phyloP scores from a whole-genome alignment of 2,888 invertebrate species.

The Mythimna impura region DNA sequence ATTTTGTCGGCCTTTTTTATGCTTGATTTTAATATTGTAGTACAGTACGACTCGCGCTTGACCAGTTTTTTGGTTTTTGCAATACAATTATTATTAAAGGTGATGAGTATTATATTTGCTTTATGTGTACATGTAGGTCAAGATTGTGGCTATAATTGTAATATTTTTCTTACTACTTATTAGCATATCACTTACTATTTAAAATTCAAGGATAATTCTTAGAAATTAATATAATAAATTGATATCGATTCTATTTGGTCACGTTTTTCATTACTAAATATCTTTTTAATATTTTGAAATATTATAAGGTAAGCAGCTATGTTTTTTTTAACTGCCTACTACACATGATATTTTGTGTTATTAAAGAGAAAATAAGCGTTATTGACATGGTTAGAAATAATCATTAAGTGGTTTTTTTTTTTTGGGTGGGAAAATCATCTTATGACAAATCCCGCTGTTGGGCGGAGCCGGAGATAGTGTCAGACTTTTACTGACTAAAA shows the following conservation, averaged over 20 bases:
- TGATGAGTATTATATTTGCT: conserved; percentile 3
- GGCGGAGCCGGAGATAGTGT: too few relatives aligned
- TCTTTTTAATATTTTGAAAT: too few relatives aligned
- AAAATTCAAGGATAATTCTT: conserved; percentile 33
- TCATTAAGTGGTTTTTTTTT: too few relatives aligned
- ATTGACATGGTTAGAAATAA: too few relatives aligned
- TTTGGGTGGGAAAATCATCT: too few relatives aligned
- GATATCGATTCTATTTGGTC: conserved; percentile 13
- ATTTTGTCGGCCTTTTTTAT: too few relatives aligned
- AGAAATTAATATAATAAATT: conserved; percentile 1
- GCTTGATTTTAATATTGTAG: too few relatives aligned
- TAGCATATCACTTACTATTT: conserved; percentile 15
- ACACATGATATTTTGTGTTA: too few relatives aligned
- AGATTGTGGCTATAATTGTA: conserved; percentile 8
- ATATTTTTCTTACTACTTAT: conserved; percentile 18
- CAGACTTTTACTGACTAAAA: too few relatives aligned
- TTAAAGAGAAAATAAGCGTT: too few relatives aligned
- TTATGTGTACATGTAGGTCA: not conserved
- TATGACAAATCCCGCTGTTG: too few relatives aligned
- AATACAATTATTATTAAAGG: not conserved
- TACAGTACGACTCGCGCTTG: too few relatives aligned
- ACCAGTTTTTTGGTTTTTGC: not conserved
- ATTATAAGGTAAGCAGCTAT: not conserved
- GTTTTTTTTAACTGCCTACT: not conserved
- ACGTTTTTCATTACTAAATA: conserved; percentile 28